phyloP scores from a whole-genome alignment of 2,113 vertebrate species.

The Crotalus helleri region DNA sequence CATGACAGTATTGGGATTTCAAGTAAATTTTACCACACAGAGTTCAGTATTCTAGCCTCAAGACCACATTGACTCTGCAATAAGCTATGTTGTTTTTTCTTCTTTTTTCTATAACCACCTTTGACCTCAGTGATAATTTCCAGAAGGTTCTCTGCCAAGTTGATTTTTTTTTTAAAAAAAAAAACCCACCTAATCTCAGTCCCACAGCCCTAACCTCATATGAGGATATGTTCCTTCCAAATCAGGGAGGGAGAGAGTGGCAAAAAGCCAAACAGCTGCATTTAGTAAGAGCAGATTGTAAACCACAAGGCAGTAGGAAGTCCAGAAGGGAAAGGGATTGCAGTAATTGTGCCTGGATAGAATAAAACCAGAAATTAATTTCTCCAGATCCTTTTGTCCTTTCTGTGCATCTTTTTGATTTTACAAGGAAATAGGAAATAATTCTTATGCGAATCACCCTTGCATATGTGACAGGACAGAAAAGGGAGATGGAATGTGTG shows the following conservation, averaged over 20 bases:
- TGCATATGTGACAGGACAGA: not conserved
- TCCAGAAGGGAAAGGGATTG: conserved; percentile 13
- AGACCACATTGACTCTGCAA: not conserved
- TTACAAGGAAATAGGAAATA: not conserved
- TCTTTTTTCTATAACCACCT: not conserved
- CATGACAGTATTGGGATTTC: not conserved
- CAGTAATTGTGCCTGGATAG: conserved; percentile 14
- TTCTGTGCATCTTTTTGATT: not conserved
- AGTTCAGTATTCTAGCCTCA: not conserved
- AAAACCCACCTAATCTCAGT: not conserved
- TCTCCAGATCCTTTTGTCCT: not conserved
- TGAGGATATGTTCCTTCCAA: not conserved
- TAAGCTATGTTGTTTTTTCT: not conserved
- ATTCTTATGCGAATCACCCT: not conserved
- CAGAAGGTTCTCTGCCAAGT: not conserved
- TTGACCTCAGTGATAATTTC: not conserved
- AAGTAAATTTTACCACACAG: not conserved
- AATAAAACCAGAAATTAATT: conserved; percentile 18
- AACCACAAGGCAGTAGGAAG: conserved; percentile 22
- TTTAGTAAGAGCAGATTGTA: conserved; percentile 27
- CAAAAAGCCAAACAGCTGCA: conserved; percentile 25
- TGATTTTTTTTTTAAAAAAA: not conserved
- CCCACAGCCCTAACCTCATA: not conserved
- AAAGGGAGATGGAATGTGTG: not conserved
- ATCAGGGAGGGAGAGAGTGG: conserved; percentile 8